These are phyloP conservation scores for Pangasianodon hypophthalmus DNA, from an alignment of 2,113 vertebrate species.

Conservation along the genomic window DNA sequence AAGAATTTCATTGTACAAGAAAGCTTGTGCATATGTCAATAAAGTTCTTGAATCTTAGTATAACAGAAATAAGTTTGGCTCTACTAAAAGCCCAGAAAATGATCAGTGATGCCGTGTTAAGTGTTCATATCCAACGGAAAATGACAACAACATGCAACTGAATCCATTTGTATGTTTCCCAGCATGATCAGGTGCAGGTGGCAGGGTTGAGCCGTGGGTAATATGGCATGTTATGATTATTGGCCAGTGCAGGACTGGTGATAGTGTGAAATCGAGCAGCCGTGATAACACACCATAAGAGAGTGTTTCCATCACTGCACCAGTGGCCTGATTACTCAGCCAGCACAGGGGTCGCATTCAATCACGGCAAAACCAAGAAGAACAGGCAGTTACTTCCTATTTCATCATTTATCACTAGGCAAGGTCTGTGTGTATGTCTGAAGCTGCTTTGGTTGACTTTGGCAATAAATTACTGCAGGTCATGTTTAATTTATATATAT, in stretches of 20 bases:
- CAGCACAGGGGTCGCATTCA: conserved; percentile 13
- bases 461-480: conserved; percentile 1
- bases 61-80: not conserved
- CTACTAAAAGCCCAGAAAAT: not conserved
- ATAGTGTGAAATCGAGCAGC: conserved; percentile 27
- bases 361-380: conserved; percentile 19
- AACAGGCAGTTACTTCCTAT: conserved; percentile 27
- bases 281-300: conserved; percentile 37
- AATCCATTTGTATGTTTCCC: conserved; percentile 12
- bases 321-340: conserved; percentile 32
- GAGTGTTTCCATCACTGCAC: conserved; percentile 27
- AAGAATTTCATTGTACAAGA: not conserved
- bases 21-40: not conserved
- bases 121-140: not conserved
- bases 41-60: not conserved
- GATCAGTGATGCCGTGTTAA: not conserved
- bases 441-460: conserved; percentile 8
- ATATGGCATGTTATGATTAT: conserved; percentile 21
- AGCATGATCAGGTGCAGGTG: conserved; percentile 18
- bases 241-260: not conserved
- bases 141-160: not conserved
- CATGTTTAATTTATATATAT: not conserved
- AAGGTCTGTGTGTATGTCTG: not conserved
- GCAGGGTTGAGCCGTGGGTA: conserved; percentile 14
- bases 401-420: conserved; percentile 33